phyloP scores from a whole-genome alignment of 2,113 vertebrate species.

The Atherinomorus stipes region DNA sequence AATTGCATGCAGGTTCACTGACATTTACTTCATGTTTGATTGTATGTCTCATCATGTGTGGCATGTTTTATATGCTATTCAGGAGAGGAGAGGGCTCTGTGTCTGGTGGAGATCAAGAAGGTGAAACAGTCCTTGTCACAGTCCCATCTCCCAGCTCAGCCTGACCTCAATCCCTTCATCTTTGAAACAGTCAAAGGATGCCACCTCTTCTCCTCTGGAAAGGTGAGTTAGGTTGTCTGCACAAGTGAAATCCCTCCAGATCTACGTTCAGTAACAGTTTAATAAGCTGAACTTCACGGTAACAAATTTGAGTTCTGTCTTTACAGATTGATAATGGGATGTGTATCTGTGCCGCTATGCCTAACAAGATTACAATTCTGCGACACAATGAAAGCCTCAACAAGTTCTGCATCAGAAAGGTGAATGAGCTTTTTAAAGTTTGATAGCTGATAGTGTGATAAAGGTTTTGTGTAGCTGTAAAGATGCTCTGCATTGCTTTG shows the following conservation, averaged over 20 bases:
- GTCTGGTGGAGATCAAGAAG: conserved; percentile 96
- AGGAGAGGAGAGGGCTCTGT: conserved; percentile 95
- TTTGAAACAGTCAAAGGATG: conserved; percentile 98
- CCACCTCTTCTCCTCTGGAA: conserved; percentile 96
- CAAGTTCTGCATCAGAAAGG: conserved; percentile 98
- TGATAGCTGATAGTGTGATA: background rate
- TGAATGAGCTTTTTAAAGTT: conserved; percentile 63
- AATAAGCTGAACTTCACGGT: conserved; percentile 38
- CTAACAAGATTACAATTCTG: conserved; percentile 94
- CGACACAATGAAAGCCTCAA: conserved; percentile 94
- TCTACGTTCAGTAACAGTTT: conserved; percentile 30
- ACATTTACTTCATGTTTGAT: background rate
- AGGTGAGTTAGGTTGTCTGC: conserved; percentile 78
- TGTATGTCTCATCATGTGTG: background rate
- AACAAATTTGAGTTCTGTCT: conserved; percentile 27
- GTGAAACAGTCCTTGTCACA: conserved; percentile 97
- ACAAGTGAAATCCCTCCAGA: conserved; percentile 6
- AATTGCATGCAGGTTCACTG: background rate
- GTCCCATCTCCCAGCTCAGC: conserved; percentile 96
- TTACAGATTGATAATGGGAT: conserved; percentile 92
- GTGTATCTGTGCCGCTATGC: conserved; percentile 97
- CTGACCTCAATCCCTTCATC: conserved; percentile 90
- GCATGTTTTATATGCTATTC: conserved; percentile 26
- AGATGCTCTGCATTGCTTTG: background rate
- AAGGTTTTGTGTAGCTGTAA: background rate